Conservation (phyloP, 92 coral and sea anemone genomes). For the Palythoa grandiflora region DNA sequence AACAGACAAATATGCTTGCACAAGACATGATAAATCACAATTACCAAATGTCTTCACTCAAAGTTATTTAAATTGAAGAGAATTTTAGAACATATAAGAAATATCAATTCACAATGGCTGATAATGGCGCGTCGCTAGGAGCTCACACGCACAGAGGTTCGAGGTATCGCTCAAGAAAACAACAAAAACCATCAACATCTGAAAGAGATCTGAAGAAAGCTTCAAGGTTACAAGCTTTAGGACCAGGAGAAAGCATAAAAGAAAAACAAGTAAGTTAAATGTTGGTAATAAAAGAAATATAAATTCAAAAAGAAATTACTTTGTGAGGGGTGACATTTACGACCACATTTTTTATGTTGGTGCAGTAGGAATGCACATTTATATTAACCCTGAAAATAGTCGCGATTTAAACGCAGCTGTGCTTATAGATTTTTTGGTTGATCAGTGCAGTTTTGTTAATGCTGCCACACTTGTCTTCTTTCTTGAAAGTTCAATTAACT, state of each 20-base stretch:
- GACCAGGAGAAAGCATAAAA: conserved; percentile 96
- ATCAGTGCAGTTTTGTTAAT: background rate
- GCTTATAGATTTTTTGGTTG: background rate
- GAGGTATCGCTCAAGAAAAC: conserved; percentile 90
- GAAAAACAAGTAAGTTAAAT: conserved; percentile 89
- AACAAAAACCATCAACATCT: conserved; percentile 90
- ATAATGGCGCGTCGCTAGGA: conserved; percentile 35
- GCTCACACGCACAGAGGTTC: conserved; percentile 49
- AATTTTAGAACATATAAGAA: background rate
- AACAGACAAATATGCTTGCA: background rate
- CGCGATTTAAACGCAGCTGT: background rate
- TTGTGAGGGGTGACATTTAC: background rate
- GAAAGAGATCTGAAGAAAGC: conserved; percentile 98
- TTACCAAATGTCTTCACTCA: background rate
- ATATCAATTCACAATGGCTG: conserved; percentile 51
- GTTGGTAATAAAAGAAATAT: background rate
- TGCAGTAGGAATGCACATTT: conserved; percentile 33
- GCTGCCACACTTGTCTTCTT: background rate
- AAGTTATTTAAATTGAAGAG: background rate
- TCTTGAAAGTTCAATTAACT: background rate
- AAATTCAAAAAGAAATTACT: background rate
- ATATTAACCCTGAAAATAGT: background rate
- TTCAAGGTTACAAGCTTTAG: conserved; percentile 91
- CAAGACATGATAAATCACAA: background rate
- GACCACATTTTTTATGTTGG: background rate